phyloP scores from a whole-genome alignment of 2,113 vertebrate species.

The Dipodomys spectabilis region DNA sequence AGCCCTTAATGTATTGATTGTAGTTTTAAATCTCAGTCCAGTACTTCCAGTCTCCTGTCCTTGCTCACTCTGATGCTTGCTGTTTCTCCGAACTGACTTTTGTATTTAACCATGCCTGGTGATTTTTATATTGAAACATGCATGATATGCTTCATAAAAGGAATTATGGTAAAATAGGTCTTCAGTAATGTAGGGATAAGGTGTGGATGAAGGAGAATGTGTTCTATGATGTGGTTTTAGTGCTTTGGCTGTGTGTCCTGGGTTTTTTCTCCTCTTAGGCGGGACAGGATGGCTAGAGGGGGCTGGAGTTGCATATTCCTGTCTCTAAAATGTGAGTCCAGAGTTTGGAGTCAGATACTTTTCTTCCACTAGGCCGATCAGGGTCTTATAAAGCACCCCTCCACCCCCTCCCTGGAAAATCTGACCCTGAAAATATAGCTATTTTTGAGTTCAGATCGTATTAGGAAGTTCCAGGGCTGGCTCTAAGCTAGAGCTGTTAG shows the following conservation, averaged over 20 bases:
- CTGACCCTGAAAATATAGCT: background rate
- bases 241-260: background rate
- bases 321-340: background rate
- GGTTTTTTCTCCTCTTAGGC: background rate
- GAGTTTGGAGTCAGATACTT: background rate
- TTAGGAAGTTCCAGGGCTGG: background rate
- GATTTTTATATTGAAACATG: background rate
- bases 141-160: background rate
- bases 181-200: background rate
- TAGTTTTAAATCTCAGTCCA: background rate
- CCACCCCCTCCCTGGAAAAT: background rate
- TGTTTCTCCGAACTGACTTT: slow-evolving; percentile 8
- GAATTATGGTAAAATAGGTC: background rate
- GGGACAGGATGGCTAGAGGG: background rate
- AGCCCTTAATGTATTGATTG: background rate
- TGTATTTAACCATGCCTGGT: background rate
- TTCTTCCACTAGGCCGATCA: background rate
- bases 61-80: background rate
- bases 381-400: background rate
- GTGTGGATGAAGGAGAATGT: background rate
- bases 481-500: no score
- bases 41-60: background rate
- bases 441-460: background rate
- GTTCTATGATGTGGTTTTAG: background rate
- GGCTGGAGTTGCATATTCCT: background rate